These are phyloP conservation scores for Hyphantria cunea DNA, from an alignment of 1,140 invertebrate species.

Conservation along the genomic window DNA sequence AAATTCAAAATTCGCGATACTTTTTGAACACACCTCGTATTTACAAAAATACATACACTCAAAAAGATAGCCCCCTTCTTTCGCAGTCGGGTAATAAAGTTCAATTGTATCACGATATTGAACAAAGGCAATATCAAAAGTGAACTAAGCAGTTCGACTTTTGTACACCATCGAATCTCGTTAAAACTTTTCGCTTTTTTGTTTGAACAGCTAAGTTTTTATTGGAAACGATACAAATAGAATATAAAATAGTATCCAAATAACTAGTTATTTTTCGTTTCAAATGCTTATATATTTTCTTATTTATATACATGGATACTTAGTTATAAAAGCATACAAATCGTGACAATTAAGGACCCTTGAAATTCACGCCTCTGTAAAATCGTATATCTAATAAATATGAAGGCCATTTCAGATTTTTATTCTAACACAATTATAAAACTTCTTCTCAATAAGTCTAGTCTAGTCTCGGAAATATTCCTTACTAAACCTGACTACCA, in stretches of 20 bases:
- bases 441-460: too few species aligned
- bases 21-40: too few species aligned
- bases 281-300: neutral
- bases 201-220: conserved; percentile 11
- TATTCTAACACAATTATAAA: too few species aligned
- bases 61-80: too few species aligned
- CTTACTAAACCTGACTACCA: too few species aligned
- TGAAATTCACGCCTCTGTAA: neutral
- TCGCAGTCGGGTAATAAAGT: too few species aligned
- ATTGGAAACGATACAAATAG: conserved; percentile 13
- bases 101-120: too few species aligned
- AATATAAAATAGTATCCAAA: neutral
- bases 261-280: neutral
- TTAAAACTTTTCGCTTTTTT: conserved; percentile 27
- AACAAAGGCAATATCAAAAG: too few species aligned
- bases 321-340: too few species aligned
- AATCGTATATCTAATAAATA: neutral
- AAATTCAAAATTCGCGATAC: too few species aligned
- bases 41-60: too few species aligned
- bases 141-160: neutral
- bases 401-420: neutral
- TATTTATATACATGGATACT: neutral
- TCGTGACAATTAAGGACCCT: neutral
- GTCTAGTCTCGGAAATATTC: too few species aligned
- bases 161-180: conserved; percentile 14